Evolutionary conservation across 1,140 invertebrate species (phyloP).

Genomic region (Hycleus phaleratus): DNA sequence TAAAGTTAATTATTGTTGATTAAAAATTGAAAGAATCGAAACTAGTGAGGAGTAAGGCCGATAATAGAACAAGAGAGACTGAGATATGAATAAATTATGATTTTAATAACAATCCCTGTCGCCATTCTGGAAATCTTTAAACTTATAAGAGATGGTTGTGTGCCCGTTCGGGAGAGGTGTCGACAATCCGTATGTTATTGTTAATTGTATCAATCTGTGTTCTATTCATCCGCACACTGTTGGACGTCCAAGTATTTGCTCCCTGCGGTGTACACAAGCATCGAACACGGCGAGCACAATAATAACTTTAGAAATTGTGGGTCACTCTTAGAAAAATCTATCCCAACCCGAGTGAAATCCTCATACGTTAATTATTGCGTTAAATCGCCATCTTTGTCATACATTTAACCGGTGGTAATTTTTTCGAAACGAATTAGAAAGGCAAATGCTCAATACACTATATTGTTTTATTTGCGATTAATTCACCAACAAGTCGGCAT

Average conservation of each 20-base stretch:
- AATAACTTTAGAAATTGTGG: slow-evolving; percentile 14
- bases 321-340: not conserved
- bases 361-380: not conserved
- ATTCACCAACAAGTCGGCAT: no score
- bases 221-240: slow-evolving; percentile 23
- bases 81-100: no score
- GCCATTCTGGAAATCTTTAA: no score
- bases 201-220: slow-evolving; percentile 28
- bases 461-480: no score
- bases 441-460: not conserved
- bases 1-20: not conserved
- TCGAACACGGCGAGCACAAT: slow-evolving; percentile 4
- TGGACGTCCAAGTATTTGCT: slow-evolving; percentile 17
- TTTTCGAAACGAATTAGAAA: not conserved
- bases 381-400: not conserved
- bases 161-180: slow-evolving; percentile 12
- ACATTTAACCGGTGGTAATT: not conserved
- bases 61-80: no score
- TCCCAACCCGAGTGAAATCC: not conserved
- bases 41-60: no score
- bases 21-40: no score
- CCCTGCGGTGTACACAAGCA: slow-evolving; percentile 17
- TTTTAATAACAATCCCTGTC: no score
- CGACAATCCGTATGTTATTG: slow-evolving; percentile 25
- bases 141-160: no score